Evolutionary conservation across 2,888 invertebrate species (phyloP).

Genomic region (Phyto melanocephala): DNA sequence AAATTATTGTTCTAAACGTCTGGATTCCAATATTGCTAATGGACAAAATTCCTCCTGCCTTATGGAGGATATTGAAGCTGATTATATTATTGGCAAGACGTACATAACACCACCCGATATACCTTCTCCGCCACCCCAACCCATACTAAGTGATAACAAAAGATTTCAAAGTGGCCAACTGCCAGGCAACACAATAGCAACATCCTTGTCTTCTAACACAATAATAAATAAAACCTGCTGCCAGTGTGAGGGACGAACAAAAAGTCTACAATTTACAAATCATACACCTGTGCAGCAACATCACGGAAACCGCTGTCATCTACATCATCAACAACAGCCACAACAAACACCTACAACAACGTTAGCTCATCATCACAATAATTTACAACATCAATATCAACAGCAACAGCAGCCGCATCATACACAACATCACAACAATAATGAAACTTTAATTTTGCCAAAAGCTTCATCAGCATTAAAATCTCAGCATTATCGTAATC

Average conservation of each 20-base stretch:
- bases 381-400: constrained; percentile 24
- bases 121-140: constrained; percentile 74
- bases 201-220: not conserved
- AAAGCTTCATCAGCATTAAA: constrained; percentile 48
- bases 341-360: not conserved
- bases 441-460: constrained; percentile 48
- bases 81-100: constrained; percentile 67
- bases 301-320: constrained; percentile 34
- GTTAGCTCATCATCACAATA: constrained; percentile 29
- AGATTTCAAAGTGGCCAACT: constrained; percentile 51
- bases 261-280: constrained; percentile 40
- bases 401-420: constrained; percentile 8
- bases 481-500: constrained; percentile 29
- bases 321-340: constrained; percentile 22
- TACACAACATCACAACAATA: constrained; percentile 17
- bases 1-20: constrained; percentile 58
- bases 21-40: constrained; percentile 39
- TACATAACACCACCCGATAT: constrained; percentile 75
- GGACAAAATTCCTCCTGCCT: constrained; percentile 27
- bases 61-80: constrained; percentile 33
- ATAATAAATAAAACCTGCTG: constrained; percentile 49
- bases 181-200: not conserved
- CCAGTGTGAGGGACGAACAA: constrained; percentile 60
- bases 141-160: constrained; percentile 58
- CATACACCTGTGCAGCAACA: constrained; percentile 47